A percentile compares a stretch with the other conserved stretches of the same genome.
phyloP scores from a whole-genome alignment of 2,113 vertebrate genomes.

The Proterorhinus semilunaris region DNA sequence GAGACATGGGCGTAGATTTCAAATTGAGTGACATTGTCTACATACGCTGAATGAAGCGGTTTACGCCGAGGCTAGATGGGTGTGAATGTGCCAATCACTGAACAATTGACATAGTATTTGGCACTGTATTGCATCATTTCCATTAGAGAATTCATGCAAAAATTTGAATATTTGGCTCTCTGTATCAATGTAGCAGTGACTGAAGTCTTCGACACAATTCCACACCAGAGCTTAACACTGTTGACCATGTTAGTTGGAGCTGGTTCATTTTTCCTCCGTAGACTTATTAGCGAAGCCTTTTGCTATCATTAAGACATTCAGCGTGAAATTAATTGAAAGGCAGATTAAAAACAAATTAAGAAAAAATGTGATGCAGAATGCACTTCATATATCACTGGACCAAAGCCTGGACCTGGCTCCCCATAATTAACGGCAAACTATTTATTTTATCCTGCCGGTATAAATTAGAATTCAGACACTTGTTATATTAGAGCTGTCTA shows the following conservation, averaged over 20 bases:
- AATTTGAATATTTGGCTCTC: constrained; percentile 2
- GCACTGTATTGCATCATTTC: constrained; percentile 30
- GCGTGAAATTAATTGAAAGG: constrained; percentile 98
- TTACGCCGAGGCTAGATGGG: constrained; percentile 33
- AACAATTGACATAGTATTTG: constrained; percentile 33
- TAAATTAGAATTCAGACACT: constrained; percentile 98
- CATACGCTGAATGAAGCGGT: constrained; percentile 36
- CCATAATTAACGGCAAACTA: constrained; percentile 98
- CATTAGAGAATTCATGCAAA: constrained; percentile 24
- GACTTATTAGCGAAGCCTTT: constrained; percentile 87
- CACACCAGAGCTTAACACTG: constrained; percentile 38
- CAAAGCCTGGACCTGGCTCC: constrained; percentile 86
- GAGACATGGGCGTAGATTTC: constrained; percentile 36
- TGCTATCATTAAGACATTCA: constrained; percentile 97
- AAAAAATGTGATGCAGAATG: constrained; percentile 95
- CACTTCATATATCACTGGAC: constrained; percentile 96
- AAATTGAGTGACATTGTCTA: constrained; percentile 38
- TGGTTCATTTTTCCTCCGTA: constrained; percentile 72
- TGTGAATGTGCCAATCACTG: constrained; percentile 54
- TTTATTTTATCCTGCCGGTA: constrained; percentile 98
- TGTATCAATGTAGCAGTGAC: constrained; percentile 15
- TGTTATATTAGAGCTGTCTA: constrained; percentile 96
- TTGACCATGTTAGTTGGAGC: constrained; percentile 29
- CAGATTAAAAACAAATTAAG: constrained; percentile 99
- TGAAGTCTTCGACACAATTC: constrained; percentile 38